Evolutionary conservation across 2,888 invertebrate genomes (phyloP), one percentile per base, ranked within the genome.

Genomic region (Ormyrus thymus): DNA sequence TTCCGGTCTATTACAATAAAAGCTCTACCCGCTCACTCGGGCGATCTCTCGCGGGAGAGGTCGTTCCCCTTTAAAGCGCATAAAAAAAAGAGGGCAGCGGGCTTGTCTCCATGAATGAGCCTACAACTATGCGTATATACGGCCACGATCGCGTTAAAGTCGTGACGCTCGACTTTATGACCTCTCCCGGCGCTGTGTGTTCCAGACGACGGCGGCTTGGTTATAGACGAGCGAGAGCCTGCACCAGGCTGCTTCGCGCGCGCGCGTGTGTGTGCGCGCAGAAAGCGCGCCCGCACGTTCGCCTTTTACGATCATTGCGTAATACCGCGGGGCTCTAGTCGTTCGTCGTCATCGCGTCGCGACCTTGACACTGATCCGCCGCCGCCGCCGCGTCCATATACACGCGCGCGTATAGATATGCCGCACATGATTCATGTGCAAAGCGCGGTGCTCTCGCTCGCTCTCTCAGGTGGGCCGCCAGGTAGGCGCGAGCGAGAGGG

Each of bases 351-450:
- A 80, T 65, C 15, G 50, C 13, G 15, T n/a, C 72, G 77, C 86
- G 88, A 88, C 90, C 90, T 89, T 90, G 89, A 89, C 89, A 88
- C 87, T 85, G 84, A 89, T 89, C 83, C 83, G 69, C 29, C 84
- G 80, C 83, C 79, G 65, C 43, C 61, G 29, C 15, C 58, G 61
- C 79, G 55, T 13, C 55, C n/a, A 70, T 73, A 68, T 62, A 59
- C 73, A 69, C 43, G 64, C 56, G 43, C 13, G 51, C 53, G 50
- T 74, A 56, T 51, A 53, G 50, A 53, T 79, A 66, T 74, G 73
- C 70, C 51, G 58, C 76, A 61, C 79, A 79, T 84, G 82, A 84
- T 85, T 84, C 84, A 83, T 82, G 83, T 72, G 83, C 78, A 76
- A 70, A 64, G 71, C 43, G 68, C 61, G 51, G 29, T 29, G 58